phyloP scores from a whole-genome alignment of 2,888 invertebrate species.

The Silvanus unidentatus region DNA sequence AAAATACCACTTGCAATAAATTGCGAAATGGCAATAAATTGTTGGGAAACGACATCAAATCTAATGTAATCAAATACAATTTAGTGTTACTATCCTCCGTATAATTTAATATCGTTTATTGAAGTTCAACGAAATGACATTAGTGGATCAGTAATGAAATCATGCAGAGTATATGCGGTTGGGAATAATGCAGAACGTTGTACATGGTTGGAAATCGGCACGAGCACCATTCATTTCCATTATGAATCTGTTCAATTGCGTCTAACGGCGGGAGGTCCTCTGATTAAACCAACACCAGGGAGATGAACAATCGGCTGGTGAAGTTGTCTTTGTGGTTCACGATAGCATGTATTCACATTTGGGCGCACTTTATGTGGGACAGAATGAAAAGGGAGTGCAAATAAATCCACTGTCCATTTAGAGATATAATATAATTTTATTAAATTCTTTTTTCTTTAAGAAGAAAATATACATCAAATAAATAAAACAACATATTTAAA shows the following conservation, averaged over 20 bases:
- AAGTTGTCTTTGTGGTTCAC: slow-evolving; percentile 3
- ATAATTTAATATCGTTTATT: slow-evolving; percentile 2
- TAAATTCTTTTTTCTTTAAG: not conserved
- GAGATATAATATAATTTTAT: too few species aligned
- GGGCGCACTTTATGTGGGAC: too few species aligned
- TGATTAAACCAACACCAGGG: slow-evolving; percentile 37
- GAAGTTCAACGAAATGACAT: slow-evolving; percentile 1
- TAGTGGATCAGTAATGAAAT: slow-evolving; percentile 1
- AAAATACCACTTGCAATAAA: too few species aligned
- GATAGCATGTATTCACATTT: too few species aligned
- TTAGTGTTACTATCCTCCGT: too few species aligned
- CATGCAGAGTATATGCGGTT: not conserved
- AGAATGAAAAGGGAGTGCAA: not conserved
- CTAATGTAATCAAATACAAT: too few species aligned
- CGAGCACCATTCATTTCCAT: slow-evolving; percentile 39
- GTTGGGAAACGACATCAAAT: too few species aligned
- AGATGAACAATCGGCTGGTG: slow-evolving; percentile 25
- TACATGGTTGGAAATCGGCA: slow-evolving; percentile 30
- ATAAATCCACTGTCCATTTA: not conserved
- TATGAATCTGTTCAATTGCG: slow-evolving; percentile 32
- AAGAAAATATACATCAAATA: slow-evolving; percentile 1
- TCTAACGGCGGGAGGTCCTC: slow-evolving; percentile 30
- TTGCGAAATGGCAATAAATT: too few species aligned
- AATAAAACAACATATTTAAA: slow-evolving; percentile 7
- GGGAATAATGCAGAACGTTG: too few species aligned